Base-by-base conservation (phyloP, 2,797 vertebrate genomes). In the Xenopus petersii region DNA sequence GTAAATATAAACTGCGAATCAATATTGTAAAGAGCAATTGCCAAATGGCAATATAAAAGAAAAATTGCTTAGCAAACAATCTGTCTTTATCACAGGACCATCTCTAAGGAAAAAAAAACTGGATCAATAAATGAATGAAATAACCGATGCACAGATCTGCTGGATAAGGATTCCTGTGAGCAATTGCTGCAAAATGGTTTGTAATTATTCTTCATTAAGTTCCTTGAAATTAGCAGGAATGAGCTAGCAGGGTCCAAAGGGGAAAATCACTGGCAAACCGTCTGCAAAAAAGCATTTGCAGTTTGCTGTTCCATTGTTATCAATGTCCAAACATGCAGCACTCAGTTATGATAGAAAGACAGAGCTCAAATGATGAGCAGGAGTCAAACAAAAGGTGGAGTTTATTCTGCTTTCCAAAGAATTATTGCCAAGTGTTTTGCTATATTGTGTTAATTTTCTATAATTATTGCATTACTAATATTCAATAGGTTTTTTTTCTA, bases 121-220 rank as follows among this genome's bases (percentile, higher is more conserved):
- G 55, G 54, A 78, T 74, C 60, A 70, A 74, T 79, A 64, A 47
- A 74, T 59, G 55, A 74, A 74, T 70, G 56, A 66, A 66, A 73
- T 54, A 74, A 42, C 46, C 67, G 65, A 70, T 68, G 65, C 61
- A 70, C 24, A 49, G 26, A 8, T 79, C 16, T 60, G 61, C 71
- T 46, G 30, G 16, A 51, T 72, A 74, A 65, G 55, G 62, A 65
- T 74, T 69, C 71, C 55, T 49, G 76, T 61, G 48, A 76, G 54
- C 65, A 73, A 78, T 73, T 69, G 71, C 33, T 42, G 63, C 62
- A 69, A 63, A 69, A 78, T 26, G 60, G 49, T 36, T 78, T 78
- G 33, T 51, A 64, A 79, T 79, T 70, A 74, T 74, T 79, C 71
- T 70, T 74, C 67, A 79, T 79, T 79, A 79, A 74, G 71, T 79